These are phyloP conservation scores for Molossus molossus DNA, from an alignment of 2,797 vertebrate genomes.

Conservation along the genomic window DNA sequence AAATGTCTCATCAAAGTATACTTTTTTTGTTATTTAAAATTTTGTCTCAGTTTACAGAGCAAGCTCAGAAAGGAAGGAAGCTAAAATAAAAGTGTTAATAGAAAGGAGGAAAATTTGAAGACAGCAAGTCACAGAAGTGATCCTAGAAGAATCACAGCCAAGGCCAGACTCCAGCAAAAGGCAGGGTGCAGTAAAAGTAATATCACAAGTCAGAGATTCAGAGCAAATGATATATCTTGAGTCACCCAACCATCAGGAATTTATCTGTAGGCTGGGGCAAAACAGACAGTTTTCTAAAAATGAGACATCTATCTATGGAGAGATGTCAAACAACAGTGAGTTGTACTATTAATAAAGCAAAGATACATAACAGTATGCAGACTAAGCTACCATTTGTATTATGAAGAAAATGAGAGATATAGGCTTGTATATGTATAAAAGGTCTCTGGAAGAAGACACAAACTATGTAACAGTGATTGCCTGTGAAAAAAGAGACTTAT, in stretches of 20 bases:
- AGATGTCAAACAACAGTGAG: constrained; percentile 34
- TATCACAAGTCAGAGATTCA: not conserved
- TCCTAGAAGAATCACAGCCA: not conserved
- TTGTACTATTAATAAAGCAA: constrained; percentile 56
- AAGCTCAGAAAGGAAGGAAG: constrained; percentile 45
- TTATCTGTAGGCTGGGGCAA: not conserved
- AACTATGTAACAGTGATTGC: not conserved
- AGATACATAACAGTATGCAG: not conserved
- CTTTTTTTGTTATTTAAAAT: constrained; percentile 60
- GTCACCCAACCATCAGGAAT: constrained; percentile 41
- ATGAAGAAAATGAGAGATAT: not conserved
- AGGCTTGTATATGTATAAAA: not conserved
- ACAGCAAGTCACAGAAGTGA: not conserved
- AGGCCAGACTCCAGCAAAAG: not conserved
- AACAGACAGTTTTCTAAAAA: constrained; percentile 17
- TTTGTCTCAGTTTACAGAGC: not conserved
- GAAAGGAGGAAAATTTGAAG: constrained; percentile 48
- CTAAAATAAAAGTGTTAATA: constrained; percentile 10
- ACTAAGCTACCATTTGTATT: not conserved
- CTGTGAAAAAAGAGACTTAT: constrained; percentile 28
- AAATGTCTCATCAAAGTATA: not conserved
- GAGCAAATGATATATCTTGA: constrained; percentile 53
- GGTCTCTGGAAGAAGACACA: constrained; percentile 21
- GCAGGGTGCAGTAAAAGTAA: not conserved
- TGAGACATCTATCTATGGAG: not conserved